A percentile compares a stretch with the other conserved stretches of the same genome.
Evolutionary conservation across 2,113 vertebrate genomes (phyloP).

Genomic region (Cnemophilus loriae): DNA sequence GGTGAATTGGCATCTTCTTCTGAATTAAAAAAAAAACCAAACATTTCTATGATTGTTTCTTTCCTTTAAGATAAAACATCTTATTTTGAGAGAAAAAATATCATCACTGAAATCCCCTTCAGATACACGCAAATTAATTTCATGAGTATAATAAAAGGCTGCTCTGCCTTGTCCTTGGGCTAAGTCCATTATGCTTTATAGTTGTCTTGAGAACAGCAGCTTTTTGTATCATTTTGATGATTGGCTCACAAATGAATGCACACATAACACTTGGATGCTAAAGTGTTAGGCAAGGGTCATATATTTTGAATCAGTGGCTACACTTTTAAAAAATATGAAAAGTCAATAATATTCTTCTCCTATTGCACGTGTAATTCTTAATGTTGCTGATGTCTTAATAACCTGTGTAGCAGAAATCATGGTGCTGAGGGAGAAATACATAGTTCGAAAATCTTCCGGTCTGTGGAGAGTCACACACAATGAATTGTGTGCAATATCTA

Average conservation of each 20-base stretch:
- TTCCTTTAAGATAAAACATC: background rate
- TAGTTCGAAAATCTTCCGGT: background rate
- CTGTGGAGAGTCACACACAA: background rate
- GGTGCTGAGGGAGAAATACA: background rate
- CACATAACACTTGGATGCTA: background rate
- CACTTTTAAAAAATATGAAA: background rate
- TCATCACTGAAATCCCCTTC: background rate
- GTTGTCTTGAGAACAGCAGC: background rate
- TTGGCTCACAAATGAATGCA: background rate
- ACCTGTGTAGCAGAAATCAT: background rate
- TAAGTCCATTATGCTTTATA: background rate
- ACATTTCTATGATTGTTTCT: background rate
- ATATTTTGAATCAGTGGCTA: background rate
- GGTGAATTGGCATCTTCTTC: background rate
- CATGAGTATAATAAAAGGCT: background rate
- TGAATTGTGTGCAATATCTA: background rate
- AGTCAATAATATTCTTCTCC: background rate
- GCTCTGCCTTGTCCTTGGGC: background rate
- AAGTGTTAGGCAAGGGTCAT: background rate
- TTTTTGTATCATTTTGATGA: background rate
- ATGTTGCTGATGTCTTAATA: background rate
- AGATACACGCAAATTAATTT: background rate
- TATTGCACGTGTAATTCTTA: background rate
- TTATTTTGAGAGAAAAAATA: background rate
- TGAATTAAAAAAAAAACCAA: background rate